Base-by-base conservation (phyloP, 2,797 vertebrate species). In the Sphenopsis melanotis region DNA sequence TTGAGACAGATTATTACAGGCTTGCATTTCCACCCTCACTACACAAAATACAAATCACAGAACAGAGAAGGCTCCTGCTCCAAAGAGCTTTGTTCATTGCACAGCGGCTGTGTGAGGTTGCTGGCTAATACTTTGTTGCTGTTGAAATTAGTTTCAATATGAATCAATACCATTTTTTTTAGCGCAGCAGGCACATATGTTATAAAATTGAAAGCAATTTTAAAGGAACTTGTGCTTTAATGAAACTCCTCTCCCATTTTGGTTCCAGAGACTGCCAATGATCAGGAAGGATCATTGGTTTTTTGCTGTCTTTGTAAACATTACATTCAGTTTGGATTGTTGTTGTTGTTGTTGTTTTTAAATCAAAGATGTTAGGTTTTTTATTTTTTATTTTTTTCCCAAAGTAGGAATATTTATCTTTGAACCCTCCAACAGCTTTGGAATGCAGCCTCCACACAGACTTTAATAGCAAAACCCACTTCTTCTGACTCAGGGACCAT, bases 401-500 rank as follows among this genome's bases (percentile, higher is more conserved):
- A 49, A 76, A 92, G 88, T 93, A 97, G 91, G 97, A 95, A 94
- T 96, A 97, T 97, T 97, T 97, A 96, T 97, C 96, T 97, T 97
- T 89, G 93, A 97, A 94, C 89, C 94, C 83, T 92, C 94, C 96
- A 96, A 96, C 94, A 94, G 95, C 97, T 97, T 96, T 97, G 95
- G 70, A 90, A 96, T 95, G 96, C 97, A 97, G 96, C 97, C 97
- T 97, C 97, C 98, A 97, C 96, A 97, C 83, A 95, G 97, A 97
- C 95, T 98, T 97, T 97, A 98, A 98, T 98, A 98, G 97, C 97
- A 97, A 98, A 98, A 94, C 97, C 96, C 96, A 97, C 97, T 98
- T 97, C 96, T 96, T 98, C 97, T 98, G 98, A 98, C 97, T 98
- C 98, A 98, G 97, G 96, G 95, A 98, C 97, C 98, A 97, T 97